Base-by-base conservation (phyloP, 30 jellyfish, hydroid and myxozoan species). In the Sanderia malayensis region DNA sequence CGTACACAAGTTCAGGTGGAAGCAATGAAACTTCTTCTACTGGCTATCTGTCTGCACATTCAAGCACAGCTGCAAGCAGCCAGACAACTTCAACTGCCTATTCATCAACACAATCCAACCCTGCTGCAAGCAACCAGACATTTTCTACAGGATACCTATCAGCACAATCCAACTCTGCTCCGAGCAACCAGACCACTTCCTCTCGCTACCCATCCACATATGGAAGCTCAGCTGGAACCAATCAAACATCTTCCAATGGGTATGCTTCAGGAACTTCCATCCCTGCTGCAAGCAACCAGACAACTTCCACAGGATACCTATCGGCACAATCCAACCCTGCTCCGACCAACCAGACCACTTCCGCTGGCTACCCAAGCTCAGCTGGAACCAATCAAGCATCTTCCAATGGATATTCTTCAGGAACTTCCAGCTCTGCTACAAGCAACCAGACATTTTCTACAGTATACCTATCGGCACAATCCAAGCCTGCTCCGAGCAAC, bases 211-310 rank as follows among this genome's bases (percentile, higher is more conserved):
- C 8, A 19, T 19, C 64, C 18, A 24, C 64, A 49, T 49, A 15
- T 49, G 55, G 11, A 6, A 15, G 8, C 11, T 6, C 55, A 41
- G 55, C 55, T 15, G 15, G 11, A 8, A 41, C 8, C 55, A 41
- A 41, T 41, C 55, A 41, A 41, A 15, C 11, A 6, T 6, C 55
- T 15, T 41, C 55, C 55, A 41, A 41, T 41, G 55, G 15, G n/a
- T n/a, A n/a, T n/a, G n/a, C n/a, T n/a, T n/a, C n/a, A n/a, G n/a
- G n/a, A n/a, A n/a, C n/a, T n/a, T n/a, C n/a, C n/a, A n/a, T n/a
- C n/a, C 27, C 64, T 49, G 27, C 64, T 49, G 27, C 27, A 4
- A 24, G 64, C 27, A 49, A 49, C 64, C 64, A 49, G 27, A 49
- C 64, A 9, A 24, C 64, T 9, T 49, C 64, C 3, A 4, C 27